Conservation (phyloP, 2,888 invertebrate genomes). For the Terebella lapidaria region DNA sequence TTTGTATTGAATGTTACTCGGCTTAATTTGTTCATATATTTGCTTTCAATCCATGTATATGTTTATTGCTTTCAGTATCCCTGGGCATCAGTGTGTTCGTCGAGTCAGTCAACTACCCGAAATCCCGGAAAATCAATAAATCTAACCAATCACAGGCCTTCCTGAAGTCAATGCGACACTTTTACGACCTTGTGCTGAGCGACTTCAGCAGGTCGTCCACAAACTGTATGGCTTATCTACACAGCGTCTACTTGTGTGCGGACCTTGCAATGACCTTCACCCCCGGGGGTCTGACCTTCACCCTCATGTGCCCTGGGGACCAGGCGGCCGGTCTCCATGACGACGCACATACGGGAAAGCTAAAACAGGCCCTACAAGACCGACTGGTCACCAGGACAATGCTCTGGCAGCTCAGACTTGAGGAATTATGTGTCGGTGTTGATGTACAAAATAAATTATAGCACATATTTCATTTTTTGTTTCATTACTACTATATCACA, state of each 20-base stretch:
- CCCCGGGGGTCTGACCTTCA: not conserved
- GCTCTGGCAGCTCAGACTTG: not conserved
- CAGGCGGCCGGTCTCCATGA: slow-evolving; percentile 4
- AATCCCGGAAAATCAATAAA: not conserved
- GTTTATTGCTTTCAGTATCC: too few species aligned
- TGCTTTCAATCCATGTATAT: too few species aligned
- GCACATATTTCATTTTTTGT: too few species aligned
- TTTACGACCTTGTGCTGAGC: not conserved
- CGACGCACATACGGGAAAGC: slow-evolving; percentile 6
- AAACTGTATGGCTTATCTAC: not conserved
- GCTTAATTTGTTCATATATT: too few species aligned
- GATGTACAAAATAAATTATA: slow-evolving; percentile 5
- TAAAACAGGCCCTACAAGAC: not conserved
- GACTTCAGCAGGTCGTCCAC: not conserved
- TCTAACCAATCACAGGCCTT: not conserved
- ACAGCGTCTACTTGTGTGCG: not conserved
- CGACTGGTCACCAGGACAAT: not conserved
- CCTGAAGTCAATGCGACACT: not conserved
- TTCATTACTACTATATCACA: too few species aligned
- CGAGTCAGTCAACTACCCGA: not conserved
- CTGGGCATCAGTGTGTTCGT: not conserved
- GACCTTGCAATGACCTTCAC: not conserved
- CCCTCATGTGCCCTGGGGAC: not conserved
- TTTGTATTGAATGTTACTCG: too few species aligned
- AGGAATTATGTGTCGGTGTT: not conserved